Evolutionary conservation across 2,113 vertebrate species (phyloP).

Genomic region (Ramphastos sulfuratus): DNA sequence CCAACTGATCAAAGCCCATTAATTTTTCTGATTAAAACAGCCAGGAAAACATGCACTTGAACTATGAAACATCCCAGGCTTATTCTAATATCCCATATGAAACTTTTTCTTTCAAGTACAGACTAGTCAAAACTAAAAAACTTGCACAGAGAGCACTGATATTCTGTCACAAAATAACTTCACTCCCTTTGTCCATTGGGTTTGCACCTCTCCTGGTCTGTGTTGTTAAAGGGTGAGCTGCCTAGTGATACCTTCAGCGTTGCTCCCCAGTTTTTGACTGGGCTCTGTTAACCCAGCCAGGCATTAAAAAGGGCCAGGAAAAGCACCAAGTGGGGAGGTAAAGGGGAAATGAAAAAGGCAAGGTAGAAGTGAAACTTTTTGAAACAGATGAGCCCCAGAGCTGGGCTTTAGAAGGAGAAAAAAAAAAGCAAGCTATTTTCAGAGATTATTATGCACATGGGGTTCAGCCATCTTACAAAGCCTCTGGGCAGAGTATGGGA

Average conservation of each 20-base stretch:
- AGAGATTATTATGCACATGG: background rate
- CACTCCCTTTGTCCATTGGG: conserved; percentile 20
- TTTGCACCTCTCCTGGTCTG: conserved; percentile 23
- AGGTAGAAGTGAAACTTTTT: conserved; percentile 70
- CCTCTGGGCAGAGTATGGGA: background rate
- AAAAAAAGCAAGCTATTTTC: background rate
- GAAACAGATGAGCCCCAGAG: background rate
- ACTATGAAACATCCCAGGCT: conserved; percentile 35
- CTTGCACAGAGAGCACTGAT: background rate
- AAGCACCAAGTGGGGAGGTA: conserved; percentile 16
- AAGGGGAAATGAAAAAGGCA: conserved; percentile 66
- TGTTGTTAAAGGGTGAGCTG: conserved; percentile 28
- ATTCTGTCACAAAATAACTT: conserved; percentile 54
- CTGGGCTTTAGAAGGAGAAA: background rate
- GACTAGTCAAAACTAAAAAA: conserved; percentile 41
- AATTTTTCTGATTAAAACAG: conserved; percentile 56
- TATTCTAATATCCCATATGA: conserved; percentile 32
- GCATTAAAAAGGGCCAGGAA: conserved; percentile 16
- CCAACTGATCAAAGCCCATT: conserved; percentile 49
- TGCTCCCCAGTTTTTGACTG: background rate
- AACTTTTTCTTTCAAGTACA: background rate
- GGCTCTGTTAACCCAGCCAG: conserved; percentile 24
- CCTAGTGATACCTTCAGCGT: conserved; percentile 28
- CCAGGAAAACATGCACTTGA: conserved; percentile 42
- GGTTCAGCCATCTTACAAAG: background rate